Percentiles rank a stretch among this genome's conserved stretches.
phyloP scores from a whole-genome alignment of 2,888 invertebrate genomes.

The Chrysolina americana region DNA sequence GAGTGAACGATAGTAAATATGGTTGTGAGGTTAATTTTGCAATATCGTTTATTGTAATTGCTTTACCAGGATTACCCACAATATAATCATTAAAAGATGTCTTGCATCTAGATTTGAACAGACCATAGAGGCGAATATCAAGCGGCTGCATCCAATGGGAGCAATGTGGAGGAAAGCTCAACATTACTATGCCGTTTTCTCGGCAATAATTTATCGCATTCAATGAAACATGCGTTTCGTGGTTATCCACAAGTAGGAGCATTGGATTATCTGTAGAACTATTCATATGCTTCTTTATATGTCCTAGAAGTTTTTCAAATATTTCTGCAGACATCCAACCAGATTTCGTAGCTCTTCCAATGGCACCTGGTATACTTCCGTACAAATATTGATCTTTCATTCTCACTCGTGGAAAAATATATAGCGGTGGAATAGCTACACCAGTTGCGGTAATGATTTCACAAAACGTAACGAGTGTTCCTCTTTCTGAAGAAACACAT shows the following conservation, averaged over 20 bases:
- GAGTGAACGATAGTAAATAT: slow-evolving; percentile 44
- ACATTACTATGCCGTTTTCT: slow-evolving; percentile 60
- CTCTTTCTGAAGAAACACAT: slow-evolving; percentile 54
- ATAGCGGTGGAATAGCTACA: slow-evolving; percentile 53
- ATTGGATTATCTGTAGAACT: slow-evolving; percentile 31
- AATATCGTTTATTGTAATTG: slow-evolving; percentile 56
- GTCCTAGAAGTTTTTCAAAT: slow-evolving; percentile 36
- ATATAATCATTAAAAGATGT: slow-evolving; percentile 55
- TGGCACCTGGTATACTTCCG: slow-evolving; percentile 43
- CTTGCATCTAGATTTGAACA: slow-evolving; percentile 59
- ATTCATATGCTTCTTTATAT: slow-evolving; percentile 39
- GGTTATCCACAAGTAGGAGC: slow-evolving; percentile 40
- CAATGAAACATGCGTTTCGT: slow-evolving; percentile 38
- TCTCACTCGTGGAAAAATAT: slow-evolving; percentile 55
- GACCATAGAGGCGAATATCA: slow-evolving; percentile 52
- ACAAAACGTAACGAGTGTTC: slow-evolving; percentile 53
- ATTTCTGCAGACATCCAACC: slow-evolving; percentile 40
- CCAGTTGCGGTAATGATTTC: slow-evolving; percentile 55
- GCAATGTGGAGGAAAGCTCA: slow-evolving; percentile 63
- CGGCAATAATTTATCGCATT: slow-evolving; percentile 51
- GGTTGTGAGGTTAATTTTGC: slow-evolving; percentile 47
- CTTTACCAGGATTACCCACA: slow-evolving; percentile 48
- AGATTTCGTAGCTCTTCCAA: slow-evolving; percentile 35
- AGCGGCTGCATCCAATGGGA: slow-evolving; percentile 61
- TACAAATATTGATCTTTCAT: slow-evolving; percentile 49